Conservation (phyloP, 2,888 invertebrate genomes). For the Aspidiotus destructor region DNA sequence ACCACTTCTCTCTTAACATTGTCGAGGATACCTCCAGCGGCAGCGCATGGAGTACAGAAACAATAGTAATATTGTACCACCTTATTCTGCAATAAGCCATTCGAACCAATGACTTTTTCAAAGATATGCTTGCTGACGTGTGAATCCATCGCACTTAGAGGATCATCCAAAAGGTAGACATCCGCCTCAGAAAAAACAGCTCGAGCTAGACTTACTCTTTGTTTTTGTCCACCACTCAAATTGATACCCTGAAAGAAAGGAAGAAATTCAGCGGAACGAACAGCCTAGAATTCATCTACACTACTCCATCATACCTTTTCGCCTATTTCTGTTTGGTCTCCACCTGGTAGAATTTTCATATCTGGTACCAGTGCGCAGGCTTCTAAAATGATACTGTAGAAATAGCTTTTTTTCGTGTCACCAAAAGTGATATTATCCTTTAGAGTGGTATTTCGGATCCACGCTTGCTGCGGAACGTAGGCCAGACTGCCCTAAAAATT, state of each 20-base stretch:
- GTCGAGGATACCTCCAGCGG: too few species aligned
- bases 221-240: slow-evolving; percentile 86
- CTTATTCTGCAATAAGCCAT: slow-evolving; percentile 43
- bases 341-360: slow-evolving; percentile 84
- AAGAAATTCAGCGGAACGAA: neutral
- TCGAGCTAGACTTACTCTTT: slow-evolving; percentile 79
- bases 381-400: slow-evolving; percentile 71
- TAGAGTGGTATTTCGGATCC: slow-evolving; percentile 94
- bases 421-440: slow-evolving; percentile 90
- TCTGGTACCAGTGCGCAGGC: slow-evolving; percentile 86
- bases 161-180: slow-evolving; percentile 90
- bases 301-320: slow-evolving; percentile 13
- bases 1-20: too few species aligned
- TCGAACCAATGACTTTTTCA: slow-evolving; percentile 51
- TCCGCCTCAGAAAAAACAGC: slow-evolving; percentile 84
- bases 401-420: slow-evolving; percentile 55
- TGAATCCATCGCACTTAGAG: slow-evolving; percentile 58
- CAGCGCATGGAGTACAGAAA: neutral
- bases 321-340: slow-evolving; percentile 95
- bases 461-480: slow-evolving; percentile 90
- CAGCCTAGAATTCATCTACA: neutral
- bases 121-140: slow-evolving; percentile 58
- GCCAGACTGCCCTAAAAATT: slow-evolving; percentile 52
- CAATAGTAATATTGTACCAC: slow-evolving; percentile 9
- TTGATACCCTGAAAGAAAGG: slow-evolving; percentile 59